phyloP scores from a whole-genome alignment of 1,140 invertebrate species.

The Brachionus sp. region DNA sequence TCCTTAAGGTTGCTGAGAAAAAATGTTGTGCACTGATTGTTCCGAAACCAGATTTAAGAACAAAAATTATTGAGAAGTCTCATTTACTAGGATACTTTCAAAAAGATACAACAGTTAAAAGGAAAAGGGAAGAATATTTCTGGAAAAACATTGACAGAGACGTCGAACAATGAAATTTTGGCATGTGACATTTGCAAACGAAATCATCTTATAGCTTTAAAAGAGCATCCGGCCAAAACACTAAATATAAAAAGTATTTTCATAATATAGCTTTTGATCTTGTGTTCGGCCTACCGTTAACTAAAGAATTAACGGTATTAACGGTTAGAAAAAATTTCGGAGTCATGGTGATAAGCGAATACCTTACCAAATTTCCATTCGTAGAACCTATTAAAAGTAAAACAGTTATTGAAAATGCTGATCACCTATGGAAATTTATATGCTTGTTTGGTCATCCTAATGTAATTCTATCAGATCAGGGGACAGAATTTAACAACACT shows the following conservation, averaged over 20 bases:
- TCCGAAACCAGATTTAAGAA: background rate
- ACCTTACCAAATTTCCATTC: no score
- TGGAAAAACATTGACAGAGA: background rate
- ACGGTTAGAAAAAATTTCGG: no score
- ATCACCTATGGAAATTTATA: no score
- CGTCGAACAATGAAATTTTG: background rate
- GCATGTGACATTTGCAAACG: background rate
- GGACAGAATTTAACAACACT: background rate
- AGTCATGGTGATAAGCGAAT: background rate
- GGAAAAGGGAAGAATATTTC: background rate
- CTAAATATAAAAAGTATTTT: background rate
- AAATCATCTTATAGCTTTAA: background rate
- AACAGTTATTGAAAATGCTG: no score
- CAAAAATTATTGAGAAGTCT: conserved; percentile 6
- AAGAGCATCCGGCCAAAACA: background rate
- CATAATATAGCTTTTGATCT: no score
- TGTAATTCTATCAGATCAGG: background rate
- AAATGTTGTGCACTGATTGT: background rate
- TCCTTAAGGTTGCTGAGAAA: background rate
- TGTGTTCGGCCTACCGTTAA: no score
- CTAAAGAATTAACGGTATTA: no score
- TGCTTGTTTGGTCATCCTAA: background rate
- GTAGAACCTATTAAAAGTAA: no score
- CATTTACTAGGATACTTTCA: background rate
- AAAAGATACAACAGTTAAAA: background rate